Conservation (phyloP, 37 sponge, comb jelly and placozoan species). For the Crambe crambe region DNA sequence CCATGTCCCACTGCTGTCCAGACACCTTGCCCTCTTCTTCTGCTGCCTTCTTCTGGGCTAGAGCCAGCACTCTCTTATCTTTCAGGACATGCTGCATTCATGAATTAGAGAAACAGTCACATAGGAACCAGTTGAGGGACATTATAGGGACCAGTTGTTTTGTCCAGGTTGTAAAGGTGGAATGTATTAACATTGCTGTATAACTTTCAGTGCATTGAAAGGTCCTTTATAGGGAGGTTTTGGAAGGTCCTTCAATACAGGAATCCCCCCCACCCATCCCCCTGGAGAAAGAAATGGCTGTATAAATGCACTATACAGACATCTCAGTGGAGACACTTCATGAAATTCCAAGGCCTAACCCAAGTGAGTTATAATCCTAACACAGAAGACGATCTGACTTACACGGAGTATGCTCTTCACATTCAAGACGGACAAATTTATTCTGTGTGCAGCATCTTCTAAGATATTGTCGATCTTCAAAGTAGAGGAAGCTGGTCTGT, state of each 20-base stretch:
- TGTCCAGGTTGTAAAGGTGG: not conserved
- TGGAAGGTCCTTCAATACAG: too few relatives aligned
- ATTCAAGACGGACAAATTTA: slow-evolving; percentile 70
- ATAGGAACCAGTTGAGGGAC: not conserved
- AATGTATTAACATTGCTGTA: not conserved
- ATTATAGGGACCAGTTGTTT: not conserved
- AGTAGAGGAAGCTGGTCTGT: not conserved
- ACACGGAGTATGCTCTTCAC: slow-evolving; percentile 88
- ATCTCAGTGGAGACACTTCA: too few relatives aligned
- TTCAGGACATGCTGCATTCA: slow-evolving; percentile 70
- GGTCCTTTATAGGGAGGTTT: too few relatives aligned
- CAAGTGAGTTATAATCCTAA: too few relatives aligned
- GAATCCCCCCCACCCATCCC: too few relatives aligned
- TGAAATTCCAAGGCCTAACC: too few relatives aligned
- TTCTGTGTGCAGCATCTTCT: slow-evolving; percentile 57
- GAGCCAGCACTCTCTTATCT: slow-evolving; percentile 61
- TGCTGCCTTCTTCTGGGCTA: slow-evolving; percentile 46
- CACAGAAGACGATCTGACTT: too few relatives aligned
- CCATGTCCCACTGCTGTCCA: not conserved
- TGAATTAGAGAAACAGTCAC: not conserved
- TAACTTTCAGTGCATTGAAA: too few relatives aligned
- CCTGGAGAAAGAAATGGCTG: too few relatives aligned
- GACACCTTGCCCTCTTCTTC: slow-evolving; percentile 27
- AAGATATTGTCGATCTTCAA: slow-evolving; percentile 42
- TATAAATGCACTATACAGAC: too few relatives aligned